phyloP scores from a whole-genome alignment of 2,888 invertebrate genomes.

The Hecatera dysodea region DNA sequence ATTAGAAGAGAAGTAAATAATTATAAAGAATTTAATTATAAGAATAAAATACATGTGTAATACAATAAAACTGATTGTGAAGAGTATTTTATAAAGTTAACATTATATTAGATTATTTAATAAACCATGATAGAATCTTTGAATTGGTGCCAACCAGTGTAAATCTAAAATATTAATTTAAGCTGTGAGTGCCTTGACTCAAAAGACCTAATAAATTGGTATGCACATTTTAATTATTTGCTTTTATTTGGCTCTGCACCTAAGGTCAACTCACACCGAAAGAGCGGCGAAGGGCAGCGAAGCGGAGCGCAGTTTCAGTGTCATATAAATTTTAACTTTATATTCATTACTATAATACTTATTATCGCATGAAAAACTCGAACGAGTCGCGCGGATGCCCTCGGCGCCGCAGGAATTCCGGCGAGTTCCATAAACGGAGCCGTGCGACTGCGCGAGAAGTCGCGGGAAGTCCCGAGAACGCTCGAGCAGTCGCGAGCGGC shows the following conservation, averaged over 20 bases:
- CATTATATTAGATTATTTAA: background rate
- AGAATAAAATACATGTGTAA: constrained; percentile 13
- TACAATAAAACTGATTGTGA: background rate
- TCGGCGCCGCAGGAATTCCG: too few species aligned
- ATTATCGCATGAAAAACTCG: too few species aligned
- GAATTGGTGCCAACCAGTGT: constrained; percentile 26
- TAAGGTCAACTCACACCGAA: too few species aligned
- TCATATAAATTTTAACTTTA: too few species aligned
- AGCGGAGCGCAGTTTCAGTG: too few species aligned
- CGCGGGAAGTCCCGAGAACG: too few species aligned
- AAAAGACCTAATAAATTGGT: constrained; percentile 52
- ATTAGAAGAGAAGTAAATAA: background rate
- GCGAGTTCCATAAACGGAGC: too few species aligned
- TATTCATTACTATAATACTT: too few species aligned
- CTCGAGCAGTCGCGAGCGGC: too few species aligned
- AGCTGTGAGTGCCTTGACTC: constrained; percentile 52
- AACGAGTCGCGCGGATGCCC: too few species aligned
- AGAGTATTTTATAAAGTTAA: background rate
- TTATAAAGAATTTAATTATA: constrained; percentile 1
- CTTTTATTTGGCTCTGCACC: constrained; percentile 19
- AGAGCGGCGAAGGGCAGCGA: too few species aligned
- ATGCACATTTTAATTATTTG: constrained; percentile 6
- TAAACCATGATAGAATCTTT: constrained; percentile 26
- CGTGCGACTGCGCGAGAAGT: too few species aligned
- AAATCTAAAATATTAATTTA: constrained; percentile 26